A percentile compares a stretch with the other conserved stretches of the same genome.
Evolutionary conservation across 2,113 vertebrate genomes (phyloP).

Genomic region (Leptobrachium ailaonicum): DNA sequence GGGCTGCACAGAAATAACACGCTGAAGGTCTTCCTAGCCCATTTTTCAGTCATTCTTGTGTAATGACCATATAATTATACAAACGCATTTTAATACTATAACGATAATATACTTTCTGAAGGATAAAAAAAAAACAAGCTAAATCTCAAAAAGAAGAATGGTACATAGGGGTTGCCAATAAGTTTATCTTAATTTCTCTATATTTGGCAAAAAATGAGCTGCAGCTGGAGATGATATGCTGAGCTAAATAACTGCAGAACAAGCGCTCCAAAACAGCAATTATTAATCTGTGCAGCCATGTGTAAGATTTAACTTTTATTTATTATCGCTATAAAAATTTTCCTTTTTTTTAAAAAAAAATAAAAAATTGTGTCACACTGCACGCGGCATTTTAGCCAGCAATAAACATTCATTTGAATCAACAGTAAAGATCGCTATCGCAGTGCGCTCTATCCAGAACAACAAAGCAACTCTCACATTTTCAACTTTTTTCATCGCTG

Average conservation of each 20-base stretch:
- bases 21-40: no score
- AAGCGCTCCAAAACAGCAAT: constrained; percentile 75
- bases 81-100: no score
- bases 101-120: neutral
- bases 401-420: neutral
- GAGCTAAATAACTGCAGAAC: constrained; percentile 73
- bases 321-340: constrained; percentile 62
- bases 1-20: no score
- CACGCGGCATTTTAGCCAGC: constrained; percentile 53
- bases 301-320: constrained; percentile 72
- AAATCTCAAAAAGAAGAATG: constrained; percentile 69
- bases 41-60: no score
- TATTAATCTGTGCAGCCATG: constrained; percentile 67
- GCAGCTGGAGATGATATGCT: constrained; percentile 80
- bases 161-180: constrained; percentile 70
- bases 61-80: no score
- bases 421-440: neutral
- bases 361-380: constrained; percentile 18
- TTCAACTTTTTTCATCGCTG: no score
- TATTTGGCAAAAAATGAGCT: constrained; percentile 80
- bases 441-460: neutral
- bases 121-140: constrained; percentile 55
- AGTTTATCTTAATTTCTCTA: constrained; percentile 83
- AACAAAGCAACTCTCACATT: neutral
- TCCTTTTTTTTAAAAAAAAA: constrained; percentile 43